phyloP scores from a whole-genome alignment of 2,113 vertebrate genomes.

The Callospermophilus lateralis region DNA sequence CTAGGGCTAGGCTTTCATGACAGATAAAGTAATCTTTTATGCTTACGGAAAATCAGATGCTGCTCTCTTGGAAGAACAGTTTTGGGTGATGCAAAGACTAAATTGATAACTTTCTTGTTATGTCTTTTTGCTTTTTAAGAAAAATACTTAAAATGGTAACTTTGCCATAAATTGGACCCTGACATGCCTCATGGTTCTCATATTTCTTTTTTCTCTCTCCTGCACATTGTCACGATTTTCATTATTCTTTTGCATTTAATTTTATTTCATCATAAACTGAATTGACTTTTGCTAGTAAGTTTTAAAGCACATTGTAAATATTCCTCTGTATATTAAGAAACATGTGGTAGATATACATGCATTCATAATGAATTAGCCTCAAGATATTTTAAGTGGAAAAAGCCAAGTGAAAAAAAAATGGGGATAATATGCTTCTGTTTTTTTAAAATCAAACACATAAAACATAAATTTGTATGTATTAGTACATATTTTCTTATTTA shows the following conservation, averaged over 20 bases:
- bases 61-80: not conserved
- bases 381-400: not conserved
- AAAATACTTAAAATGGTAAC: slow-evolving; percentile 16
- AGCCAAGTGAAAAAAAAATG: not conserved
- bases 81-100: not conserved
- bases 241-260: slow-evolving; percentile 24
- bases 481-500: not conserved
- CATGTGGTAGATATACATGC: not conserved
- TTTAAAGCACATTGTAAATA: slow-evolving; percentile 31
- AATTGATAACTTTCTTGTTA: not conserved
- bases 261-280: slow-evolving; percentile 6
- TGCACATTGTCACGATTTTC: not conserved
- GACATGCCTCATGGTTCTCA: not conserved
- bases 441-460: not conserved
- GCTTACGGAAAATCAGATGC: slow-evolving; percentile 58
- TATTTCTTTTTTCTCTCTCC: slow-evolving; percentile 30
- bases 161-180: not conserved
- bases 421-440: not conserved
- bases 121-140: slow-evolving; percentile 29
- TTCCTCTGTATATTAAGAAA: not conserved
- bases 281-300: slow-evolving; percentile 2
- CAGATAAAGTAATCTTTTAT: slow-evolving; percentile 45
- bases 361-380: not conserved
- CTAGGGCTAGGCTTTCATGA: not conserved
- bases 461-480: not conserved